Base-by-base conservation (phyloP, 2,113 vertebrate species). In the Lamprotornis superbus region DNA sequence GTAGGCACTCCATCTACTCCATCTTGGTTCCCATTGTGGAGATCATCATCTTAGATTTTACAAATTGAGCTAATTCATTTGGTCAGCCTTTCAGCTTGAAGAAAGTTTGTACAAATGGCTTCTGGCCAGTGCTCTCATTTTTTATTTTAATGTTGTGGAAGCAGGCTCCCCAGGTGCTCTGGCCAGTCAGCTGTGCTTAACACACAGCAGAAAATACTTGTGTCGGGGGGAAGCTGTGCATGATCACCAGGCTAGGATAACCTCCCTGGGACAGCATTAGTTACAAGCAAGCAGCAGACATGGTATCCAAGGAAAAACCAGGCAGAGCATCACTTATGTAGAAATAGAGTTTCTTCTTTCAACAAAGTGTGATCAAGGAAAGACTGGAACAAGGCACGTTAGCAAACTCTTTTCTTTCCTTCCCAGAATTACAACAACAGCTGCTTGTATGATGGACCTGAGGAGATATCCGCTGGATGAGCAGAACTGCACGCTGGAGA, bases 371-470 rank as follows among this genome's bases (percentile, higher is more conserved):
- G 20, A 46, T 52, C 21, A 53, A 52, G 65, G 28, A 24, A 53
- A 81, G 73, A 67, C 12, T 71, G 80, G 49, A 74, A 60, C 28
- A 27, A 78, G 68, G 23, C 18, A 5, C 10, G 0, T 55, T 97
- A 91, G 97, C n/a, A 19, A 39, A 33, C 24, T 11, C 75, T 96
- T 61, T 70, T 82, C 75, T 49, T 97, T 93, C 57, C 97, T 93
- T 97, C 94, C 71, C 96, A 99, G 99, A 97, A 99, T 99, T 93
- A 99, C 99, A 14, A 99, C 99, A 73, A 99, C 99, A 10, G 99
- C 99, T 92, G 99, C 99, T 67, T 99, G 99, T 79, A 99, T 99
- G 99, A 99, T 99, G 99, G 99, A 99, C 96, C 98, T 99, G 37
- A 98, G 99, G 86, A 97, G 99, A 76, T 99, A 99, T 73, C 99